Evolutionary conservation across 2,113 vertebrate genomes (phyloP), one percentile per base, ranked within the genome.

Genomic region (Polyodon spathula): DNA sequence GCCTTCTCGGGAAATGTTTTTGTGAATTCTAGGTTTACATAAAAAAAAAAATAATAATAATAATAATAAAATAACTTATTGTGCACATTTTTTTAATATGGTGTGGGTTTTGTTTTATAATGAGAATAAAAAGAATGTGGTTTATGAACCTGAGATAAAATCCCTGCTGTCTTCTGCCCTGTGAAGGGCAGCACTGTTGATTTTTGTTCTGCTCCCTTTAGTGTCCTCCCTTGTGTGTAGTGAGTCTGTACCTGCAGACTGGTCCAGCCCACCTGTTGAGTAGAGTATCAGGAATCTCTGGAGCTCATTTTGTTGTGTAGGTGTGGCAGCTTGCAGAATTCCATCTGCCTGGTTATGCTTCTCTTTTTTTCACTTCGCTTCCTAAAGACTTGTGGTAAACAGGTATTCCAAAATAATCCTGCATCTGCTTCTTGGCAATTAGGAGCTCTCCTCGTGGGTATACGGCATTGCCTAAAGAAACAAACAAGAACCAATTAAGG

Each of bases 331-430:
- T 54, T 16, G 6, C 53, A 14, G 6, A 27, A 27, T 54, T 52
- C 57, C 63, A 55, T 39, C 58, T 60, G 52, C 44, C 37, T 65
- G 62, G 63, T 54, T 51, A 39, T 70, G 66, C 66, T 67, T 65
- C 65, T 58, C 60, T 9, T 48, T 50, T 54, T 54, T 40, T n/a
- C 38, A 6, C 54, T 54, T 54, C 59, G 58, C 65, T 62, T 50
- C 66, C 53, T 59, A 60, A 64, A 71, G 72, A 61, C 70, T 66
- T 46, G 76, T 75, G 74, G 75, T 84, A 79, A 83, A 78, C 80
- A 80, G 76, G 78, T 85, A 88, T 85, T 86, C 81, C 84, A 81
- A 83, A 86, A 84, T 83, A 86, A 86, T 87, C 85, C 84, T 81
- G 71, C 62, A 66, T 72, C 74, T 78, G 66, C 77, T 73, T 66